A percentile compares a stretch with the other conserved stretches of the same genome.
phyloP scores from a whole-genome alignment of 2,888 invertebrate genomes.

The Agrochola lychnidis region DNA sequence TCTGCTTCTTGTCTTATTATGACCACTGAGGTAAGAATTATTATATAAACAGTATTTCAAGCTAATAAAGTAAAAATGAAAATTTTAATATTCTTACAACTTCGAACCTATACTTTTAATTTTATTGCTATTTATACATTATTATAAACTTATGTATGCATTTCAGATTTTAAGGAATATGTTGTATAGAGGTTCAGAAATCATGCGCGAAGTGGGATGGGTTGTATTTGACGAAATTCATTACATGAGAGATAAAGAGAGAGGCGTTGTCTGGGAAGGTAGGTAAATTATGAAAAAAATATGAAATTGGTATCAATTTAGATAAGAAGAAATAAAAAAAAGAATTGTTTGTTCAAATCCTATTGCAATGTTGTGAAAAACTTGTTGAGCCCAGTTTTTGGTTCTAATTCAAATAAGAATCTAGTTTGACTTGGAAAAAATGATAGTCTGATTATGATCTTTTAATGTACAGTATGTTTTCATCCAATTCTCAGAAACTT shows the following conservation, averaged over 20 bases:
- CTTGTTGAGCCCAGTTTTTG: not conserved
- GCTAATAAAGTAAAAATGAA: not conserved
- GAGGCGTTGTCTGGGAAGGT: conserved; percentile 99
- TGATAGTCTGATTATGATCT: no score
- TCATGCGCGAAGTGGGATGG: conserved; percentile 99
- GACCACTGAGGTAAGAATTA: conserved; percentile 98
- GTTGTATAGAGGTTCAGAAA: conserved; percentile 99
- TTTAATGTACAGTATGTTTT: not conserved
- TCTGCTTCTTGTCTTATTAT: conserved; percentile 99
- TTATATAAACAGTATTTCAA: not conserved
- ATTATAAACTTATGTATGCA: conserved; percentile 10
- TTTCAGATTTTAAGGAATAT: conserved; percentile 98
- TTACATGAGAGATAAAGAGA: conserved; percentile 99
- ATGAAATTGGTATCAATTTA: no score
- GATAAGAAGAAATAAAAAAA: not conserved
- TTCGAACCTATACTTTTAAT: not conserved
- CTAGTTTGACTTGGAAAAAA: not conserved
- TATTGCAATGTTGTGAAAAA: not conserved
- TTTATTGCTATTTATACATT: not conserved
- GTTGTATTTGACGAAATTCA: conserved; percentile 99
- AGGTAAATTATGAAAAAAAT: conserved; percentile 40
- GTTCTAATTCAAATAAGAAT: not conserved
- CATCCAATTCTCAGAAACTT: conserved; percentile 92
- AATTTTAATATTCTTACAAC: not conserved
- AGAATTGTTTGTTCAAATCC: not conserved